These are phyloP conservation scores for Platorchestia sp. DNA, from an alignment of 1,140 invertebrate species.

Conservation along the genomic window DNA sequence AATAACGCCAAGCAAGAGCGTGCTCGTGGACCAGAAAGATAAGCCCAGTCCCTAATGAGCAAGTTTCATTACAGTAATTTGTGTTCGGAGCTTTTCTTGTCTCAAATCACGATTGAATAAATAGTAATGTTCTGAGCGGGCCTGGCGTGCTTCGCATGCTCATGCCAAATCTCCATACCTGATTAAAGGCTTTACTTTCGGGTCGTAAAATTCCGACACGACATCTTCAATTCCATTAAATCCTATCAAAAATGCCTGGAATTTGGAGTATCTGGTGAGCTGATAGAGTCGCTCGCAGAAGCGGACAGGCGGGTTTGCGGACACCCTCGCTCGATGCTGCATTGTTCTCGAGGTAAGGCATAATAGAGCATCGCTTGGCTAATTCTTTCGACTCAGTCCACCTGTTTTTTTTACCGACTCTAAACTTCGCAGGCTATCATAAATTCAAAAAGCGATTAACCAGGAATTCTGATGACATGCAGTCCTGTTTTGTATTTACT, in stretches of 20 bases:
- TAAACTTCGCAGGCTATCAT: neutral
- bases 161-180: constrained; percentile 43
- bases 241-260: constrained; percentile 28
- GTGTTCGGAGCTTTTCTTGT: constrained; percentile 41
- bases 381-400: neutral
- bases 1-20: neutral
- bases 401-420: neutral
- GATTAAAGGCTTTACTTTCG: constrained; percentile 53
- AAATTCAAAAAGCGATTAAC: neutral
- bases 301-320: constrained; percentile 10
- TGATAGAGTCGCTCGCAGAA: constrained; percentile 33
- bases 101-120: constrained; percentile 15
- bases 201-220: constrained; percentile 27
- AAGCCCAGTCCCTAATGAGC: constrained; percentile 1
- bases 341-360: neutral
- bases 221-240: constrained; percentile 55
- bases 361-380: neutral
- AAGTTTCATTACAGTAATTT: constrained; percentile 42
- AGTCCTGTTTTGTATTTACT: neutral
- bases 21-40: constrained; percentile 29
- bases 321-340: neutral
- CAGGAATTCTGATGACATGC: neutral
- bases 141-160: constrained; percentile 21
- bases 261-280: constrained; percentile 16
- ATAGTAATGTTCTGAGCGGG: constrained; percentile 26